phyloP scores from a whole-genome alignment of 2,113 vertebrate genomes.

The Pomatostomus ruficeps region DNA sequence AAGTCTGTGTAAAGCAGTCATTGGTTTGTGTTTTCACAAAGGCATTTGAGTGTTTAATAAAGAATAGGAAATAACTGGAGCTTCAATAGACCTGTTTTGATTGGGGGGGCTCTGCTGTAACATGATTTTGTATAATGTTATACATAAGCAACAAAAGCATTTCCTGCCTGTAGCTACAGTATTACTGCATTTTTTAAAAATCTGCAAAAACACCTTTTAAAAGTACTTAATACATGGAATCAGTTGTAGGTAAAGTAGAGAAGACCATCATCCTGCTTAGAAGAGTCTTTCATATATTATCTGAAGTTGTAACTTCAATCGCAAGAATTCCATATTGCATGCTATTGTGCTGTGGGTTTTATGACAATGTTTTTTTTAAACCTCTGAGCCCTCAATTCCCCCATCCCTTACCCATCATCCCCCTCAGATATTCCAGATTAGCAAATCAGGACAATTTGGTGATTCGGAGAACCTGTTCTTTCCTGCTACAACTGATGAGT shows the following conservation, averaged over 20 bases:
- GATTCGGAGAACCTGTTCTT: background rate
- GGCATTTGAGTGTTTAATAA: constrained; percentile 30
- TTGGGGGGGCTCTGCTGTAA: background rate
- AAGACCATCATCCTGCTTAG: background rate
- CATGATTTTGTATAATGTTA: background rate
- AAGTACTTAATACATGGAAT: background rate
- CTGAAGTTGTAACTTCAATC: background rate
- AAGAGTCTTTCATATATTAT: background rate
- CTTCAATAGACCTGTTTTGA: constrained; percentile 17
- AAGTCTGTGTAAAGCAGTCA: background rate
- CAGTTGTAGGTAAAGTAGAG: background rate
- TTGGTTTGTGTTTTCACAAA: constrained; percentile 46
- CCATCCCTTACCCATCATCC: accelerated
- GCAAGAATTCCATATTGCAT: background rate
- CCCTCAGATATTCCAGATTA: background rate
- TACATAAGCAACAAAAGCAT: background rate
- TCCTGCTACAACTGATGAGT: background rate
- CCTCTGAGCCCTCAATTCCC: background rate
- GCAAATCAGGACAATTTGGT: background rate
- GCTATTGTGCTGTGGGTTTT: background rate
- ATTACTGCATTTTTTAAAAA: background rate
- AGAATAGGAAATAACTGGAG: constrained; percentile 41
- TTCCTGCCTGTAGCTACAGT: background rate
- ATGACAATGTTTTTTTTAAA: background rate
- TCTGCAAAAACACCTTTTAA: background rate